Conservation (phyloP, 1,140 invertebrate genomes). For the Pararge aegeria region DNA sequence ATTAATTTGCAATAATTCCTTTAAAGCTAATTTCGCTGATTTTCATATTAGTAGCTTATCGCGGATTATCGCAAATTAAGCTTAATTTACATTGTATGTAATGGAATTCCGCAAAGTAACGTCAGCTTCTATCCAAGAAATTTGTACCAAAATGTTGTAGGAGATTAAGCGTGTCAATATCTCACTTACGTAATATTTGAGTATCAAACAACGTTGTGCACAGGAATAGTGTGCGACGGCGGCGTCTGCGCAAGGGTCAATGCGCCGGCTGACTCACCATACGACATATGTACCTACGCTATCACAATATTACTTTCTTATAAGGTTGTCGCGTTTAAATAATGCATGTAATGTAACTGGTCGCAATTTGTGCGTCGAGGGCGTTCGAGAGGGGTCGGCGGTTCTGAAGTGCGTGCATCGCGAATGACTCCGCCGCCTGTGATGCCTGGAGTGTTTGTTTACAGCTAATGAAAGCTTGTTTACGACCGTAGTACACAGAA, state of each 20-base stretch:
- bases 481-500: no score
- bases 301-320: constrained; percentile 77
- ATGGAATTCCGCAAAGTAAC: no score
- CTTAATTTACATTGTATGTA: no score
- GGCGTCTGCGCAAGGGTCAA: constrained; percentile 54
- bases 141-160: background rate
- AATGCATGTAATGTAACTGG: constrained; percentile 74
- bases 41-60: no score
- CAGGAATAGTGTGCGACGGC: constrained; percentile 61
- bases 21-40: no score
- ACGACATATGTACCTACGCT: constrained; percentile 61
- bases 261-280: constrained; percentile 63
- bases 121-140: no score
- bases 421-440: constrained; percentile 29
- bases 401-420: constrained; percentile 25
- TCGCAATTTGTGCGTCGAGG: constrained; percentile 60
- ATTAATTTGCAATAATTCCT: no score
- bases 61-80: no score
- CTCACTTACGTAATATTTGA: constrained; percentile 49
- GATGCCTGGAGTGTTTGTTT: constrained; percentile 15
- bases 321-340: constrained; percentile 72
- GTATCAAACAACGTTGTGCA: constrained; percentile 53
- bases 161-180: constrained; percentile 9
- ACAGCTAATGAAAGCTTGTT: constrained; percentile 1
- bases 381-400: constrained; percentile 33